Evolutionary conservation across 2,113 vertebrate species (phyloP).

Genomic region (Phaethon lepturus): DNA sequence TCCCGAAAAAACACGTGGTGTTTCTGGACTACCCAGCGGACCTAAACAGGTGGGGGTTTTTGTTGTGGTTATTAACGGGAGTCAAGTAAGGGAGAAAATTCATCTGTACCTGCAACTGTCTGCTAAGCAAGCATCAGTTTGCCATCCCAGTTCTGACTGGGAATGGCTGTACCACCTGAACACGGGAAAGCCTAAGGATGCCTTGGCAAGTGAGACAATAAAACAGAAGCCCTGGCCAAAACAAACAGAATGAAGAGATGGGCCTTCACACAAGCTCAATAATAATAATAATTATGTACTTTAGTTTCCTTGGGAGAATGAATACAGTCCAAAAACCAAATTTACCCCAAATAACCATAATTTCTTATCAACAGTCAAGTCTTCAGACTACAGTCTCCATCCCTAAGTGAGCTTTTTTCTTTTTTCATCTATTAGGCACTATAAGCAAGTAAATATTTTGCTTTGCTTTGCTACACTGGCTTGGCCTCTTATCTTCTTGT

Average conservation of each 20-base stretch:
- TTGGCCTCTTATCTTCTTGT: not conserved
- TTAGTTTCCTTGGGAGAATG: not conserved
- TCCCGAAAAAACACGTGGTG: not conserved
- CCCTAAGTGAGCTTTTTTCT: not conserved
- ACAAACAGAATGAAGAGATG: not conserved
- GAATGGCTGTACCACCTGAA: not conserved
- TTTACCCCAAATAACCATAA: not conserved
- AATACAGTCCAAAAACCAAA: not conserved
- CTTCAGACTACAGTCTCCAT: not conserved
- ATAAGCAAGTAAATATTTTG: not conserved
- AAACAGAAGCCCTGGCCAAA: not conserved
- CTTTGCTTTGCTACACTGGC: not conserved
- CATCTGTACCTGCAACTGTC: rapidly evolving
- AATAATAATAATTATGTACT: not conserved
- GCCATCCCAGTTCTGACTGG: not conserved
- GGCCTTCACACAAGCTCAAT: not conserved
- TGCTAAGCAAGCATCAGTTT: not conserved
- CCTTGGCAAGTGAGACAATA: not conserved
- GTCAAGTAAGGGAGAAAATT: not conserved
- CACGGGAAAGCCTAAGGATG: not conserved
- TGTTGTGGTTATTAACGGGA: not conserved
- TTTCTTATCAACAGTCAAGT: not conserved
- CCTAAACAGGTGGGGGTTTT: rapidly evolving
- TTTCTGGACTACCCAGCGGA: not conserved
- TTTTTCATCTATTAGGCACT: not conserved